These are phyloP conservation scores for Oxygymnocypris stewartii DNA, from an alignment of 2,113 vertebrate species.

Conservation along the genomic window DNA sequence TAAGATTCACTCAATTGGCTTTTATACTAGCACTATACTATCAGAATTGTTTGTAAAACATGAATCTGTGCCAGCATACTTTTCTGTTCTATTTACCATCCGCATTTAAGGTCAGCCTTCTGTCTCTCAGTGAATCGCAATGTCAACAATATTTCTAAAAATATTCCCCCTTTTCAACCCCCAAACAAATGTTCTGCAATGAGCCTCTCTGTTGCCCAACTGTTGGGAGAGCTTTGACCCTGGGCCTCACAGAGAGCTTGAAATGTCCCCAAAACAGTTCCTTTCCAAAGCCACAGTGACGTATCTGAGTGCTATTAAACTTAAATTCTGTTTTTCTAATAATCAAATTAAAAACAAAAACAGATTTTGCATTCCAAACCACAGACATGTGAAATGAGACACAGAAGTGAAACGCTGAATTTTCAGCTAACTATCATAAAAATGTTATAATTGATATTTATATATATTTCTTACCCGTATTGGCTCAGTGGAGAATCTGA, in stretches of 20 bases:
- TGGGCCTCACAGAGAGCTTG: background rate
- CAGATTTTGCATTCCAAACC: background rate
- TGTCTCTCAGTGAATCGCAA: slow-evolving; percentile 15
- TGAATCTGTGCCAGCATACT: background rate
- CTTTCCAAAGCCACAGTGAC: background rate
- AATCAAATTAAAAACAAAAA: background rate
- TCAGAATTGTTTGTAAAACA: background rate
- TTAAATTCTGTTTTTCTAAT: slow-evolving; percentile 35
- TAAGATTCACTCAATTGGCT: no score
- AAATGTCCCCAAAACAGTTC: background rate
- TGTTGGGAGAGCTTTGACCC: slow-evolving; percentile 17
- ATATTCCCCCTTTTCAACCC: slow-evolving; percentile 47
- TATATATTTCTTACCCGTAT: slow-evolving; percentile 78
- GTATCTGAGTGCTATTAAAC: slow-evolving; percentile 18
- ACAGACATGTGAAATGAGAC: background rate
- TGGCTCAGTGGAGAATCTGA: slow-evolving; percentile 86
- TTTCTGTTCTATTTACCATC: background rate
- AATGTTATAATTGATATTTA: background rate
- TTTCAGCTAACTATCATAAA: background rate
- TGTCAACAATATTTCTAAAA: slow-evolving; percentile 62
- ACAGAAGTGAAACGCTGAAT: background rate
- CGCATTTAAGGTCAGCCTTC: background rate
- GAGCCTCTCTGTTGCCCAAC: slow-evolving; percentile 22
- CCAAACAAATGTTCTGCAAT: slow-evolving; percentile 23
- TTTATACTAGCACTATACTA: background rate